Base-by-base conservation (phyloP, 2,113 vertebrate species). In the Numenius arquata region DNA sequence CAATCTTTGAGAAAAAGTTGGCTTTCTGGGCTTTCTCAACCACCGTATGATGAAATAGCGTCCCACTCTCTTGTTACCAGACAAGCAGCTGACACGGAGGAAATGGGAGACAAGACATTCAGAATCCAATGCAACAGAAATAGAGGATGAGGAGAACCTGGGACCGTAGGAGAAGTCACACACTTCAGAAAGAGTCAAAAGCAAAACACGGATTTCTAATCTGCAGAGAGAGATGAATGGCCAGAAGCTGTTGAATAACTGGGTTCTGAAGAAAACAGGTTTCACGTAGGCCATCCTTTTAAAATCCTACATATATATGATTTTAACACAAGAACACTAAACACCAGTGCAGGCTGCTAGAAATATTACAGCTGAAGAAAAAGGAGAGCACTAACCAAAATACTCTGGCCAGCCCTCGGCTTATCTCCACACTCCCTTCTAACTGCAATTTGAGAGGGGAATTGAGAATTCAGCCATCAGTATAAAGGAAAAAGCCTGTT, bases 161-260 rank as follows among this genome's bases (percentile, higher is more conserved):
- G 17, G 43, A 68, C 65, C 30, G 34, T 1, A n/a, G 0, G 0
- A 41, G 30, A 70, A 73, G 15, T 40, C 41, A 67, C 19, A 15
- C 10, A 34, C 43, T 68, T 71, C 40, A 77, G 40, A 25, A 45
- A 74, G 81, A 71, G 52, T 12, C 65, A 66, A 86, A 53, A 48
- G 55, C 36, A 62, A 90, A 92, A 65, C 59, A 75, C 25, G n/a
- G 58, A 61, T 3, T 23, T 2, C 34, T 63, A 25, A 67, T 29
- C 30, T n/a, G 29, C 38, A 26, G 45, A 70, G 50, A 74, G 7
- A 81, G 18, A 63, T 10, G 9, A 61, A 41, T 21, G 17, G 21
- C 16, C 66, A 91, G 47, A 78, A 92, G 26, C n/a, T 30, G 34
- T 5, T 50, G 66, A 87, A 2, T 38, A 90, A 78, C 5, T 8